Percentiles rank a stretch among this genome's conserved stretches.
These are phyloP conservation scores for Temnothorax ravouxi DNA, from an alignment of 2,888 invertebrate genomes.

Conservation along the genomic window DNA sequence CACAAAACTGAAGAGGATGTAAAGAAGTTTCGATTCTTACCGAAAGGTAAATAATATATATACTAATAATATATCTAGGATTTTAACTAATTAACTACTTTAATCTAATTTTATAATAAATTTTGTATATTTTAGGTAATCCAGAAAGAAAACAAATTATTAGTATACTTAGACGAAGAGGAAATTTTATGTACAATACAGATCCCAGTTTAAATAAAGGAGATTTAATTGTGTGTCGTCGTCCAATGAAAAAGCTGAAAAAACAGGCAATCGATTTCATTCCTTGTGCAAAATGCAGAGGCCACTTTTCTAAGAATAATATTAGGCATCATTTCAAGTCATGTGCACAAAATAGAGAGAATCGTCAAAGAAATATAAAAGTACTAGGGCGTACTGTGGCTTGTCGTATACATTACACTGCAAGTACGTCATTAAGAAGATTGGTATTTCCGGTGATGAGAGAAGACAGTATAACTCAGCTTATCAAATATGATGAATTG, in stretches of 20 bases:
- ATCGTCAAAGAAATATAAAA: conserved; percentile 24
- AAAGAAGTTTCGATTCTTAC: not conserved
- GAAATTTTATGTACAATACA: conserved; percentile 6
- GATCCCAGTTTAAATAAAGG: conserved; percentile 10
- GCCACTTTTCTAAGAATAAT: conserved; percentile 36
- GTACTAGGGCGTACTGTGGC: conserved; percentile 32
- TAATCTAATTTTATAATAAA: not conserved
- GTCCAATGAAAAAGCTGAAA: not conserved
- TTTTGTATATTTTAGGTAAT: not conserved
- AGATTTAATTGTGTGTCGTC: conserved; percentile 15
- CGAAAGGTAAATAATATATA: not conserved
- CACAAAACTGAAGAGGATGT: conserved; percentile 1
- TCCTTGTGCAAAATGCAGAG: conserved; percentile 28
- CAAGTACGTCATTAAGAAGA: conserved; percentile 22
- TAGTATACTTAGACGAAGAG: not conserved
- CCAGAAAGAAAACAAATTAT: not conserved
- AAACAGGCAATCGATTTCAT: conserved; percentile 22
- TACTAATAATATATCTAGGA: not conserved
- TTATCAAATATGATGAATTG: conserved; percentile 48
- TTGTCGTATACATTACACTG: conserved; percentile 29
- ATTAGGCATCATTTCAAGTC: conserved; percentile 34
- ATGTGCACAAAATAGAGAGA: not conserved
- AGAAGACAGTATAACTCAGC: conserved; percentile 28
- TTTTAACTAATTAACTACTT: not conserved
- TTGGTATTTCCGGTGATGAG: conserved; percentile 45